Evolutionary conservation across 2,113 vertebrate species (phyloP).

Genomic region (Urocolius indicus): DNA sequence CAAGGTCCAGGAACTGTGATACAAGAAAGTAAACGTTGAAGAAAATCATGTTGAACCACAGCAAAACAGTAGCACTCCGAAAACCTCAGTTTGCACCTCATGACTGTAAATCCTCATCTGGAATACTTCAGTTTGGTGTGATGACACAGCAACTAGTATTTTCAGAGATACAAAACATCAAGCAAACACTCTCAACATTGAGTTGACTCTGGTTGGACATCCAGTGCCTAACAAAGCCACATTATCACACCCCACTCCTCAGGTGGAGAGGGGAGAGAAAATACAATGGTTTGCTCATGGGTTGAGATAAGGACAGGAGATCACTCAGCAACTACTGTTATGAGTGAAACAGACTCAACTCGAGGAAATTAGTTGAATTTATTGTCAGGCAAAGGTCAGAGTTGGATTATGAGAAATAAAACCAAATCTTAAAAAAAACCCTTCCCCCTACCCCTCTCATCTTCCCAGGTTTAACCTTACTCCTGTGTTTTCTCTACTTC

Average conservation of each 20-base stretch:
- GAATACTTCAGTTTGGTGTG: background rate
- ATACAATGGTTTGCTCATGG: fast-evolving
- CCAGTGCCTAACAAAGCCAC: background rate
- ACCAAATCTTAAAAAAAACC: background rate
- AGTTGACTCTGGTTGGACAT: background rate
- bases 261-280: background rate
- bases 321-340: background rate
- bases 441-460: background rate
- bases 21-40: constrained; percentile 39
- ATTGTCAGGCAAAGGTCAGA: background rate
- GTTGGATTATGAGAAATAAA: background rate
- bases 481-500: background rate
- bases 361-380: background rate
- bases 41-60: background rate
- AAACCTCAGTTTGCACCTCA: background rate
- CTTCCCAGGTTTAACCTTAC: background rate
- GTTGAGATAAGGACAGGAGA: background rate
- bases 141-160: background rate
- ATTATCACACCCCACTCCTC: background rate
- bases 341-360: background rate
- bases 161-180: background rate
- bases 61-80: background rate
- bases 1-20: constrained; percentile 94
- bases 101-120: background rate
- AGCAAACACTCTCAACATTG: background rate